A percentile compares a stretch with the other conserved stretches of the same genome.
These are phyloP conservation scores for Cerastis leucographa DNA, from an alignment of 2,888 invertebrate genomes.

Conservation along the genomic window DNA sequence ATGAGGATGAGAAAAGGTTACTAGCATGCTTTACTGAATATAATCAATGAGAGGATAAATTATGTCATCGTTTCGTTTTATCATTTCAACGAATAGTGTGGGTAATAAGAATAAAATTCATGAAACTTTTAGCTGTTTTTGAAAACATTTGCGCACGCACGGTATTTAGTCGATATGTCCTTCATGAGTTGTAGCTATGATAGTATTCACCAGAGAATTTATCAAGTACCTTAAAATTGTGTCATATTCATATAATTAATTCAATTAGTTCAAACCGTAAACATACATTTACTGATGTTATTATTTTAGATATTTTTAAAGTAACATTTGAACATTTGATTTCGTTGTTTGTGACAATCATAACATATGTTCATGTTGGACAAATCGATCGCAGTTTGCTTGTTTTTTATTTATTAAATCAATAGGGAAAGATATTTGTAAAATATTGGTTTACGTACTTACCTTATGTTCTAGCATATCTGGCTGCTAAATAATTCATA, in stretches of 20 bases:
- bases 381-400: not conserved
- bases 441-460: not conserved
- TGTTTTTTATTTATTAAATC: not conserved
- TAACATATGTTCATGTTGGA: not conserved
- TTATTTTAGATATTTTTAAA: conserved; percentile 1
- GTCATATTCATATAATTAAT: conserved; percentile 21
- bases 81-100: not conserved
- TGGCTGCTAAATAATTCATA: not conserved
- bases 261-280: conserved; percentile 12
- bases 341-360: conserved; percentile 1
- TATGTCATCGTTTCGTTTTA: not conserved
- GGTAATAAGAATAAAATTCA: conserved; percentile 12
- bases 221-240: conserved; percentile 21
- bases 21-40: conserved; percentile 6
- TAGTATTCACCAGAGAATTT: conserved; percentile 35
- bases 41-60: conserved; percentile 3
- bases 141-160: conserved; percentile 8
- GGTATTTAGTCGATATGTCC: conserved; percentile 1
- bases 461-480: not conserved
- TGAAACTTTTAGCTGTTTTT: conserved; percentile 7
- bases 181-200: conserved; percentile 16
- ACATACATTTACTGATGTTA: not conserved
- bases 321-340: not conserved
- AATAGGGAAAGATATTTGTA: not conserved
- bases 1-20: not conserved